Conservation (phyloP, 2,888 invertebrate species). For the Anagyrus pseudococci region DNA sequence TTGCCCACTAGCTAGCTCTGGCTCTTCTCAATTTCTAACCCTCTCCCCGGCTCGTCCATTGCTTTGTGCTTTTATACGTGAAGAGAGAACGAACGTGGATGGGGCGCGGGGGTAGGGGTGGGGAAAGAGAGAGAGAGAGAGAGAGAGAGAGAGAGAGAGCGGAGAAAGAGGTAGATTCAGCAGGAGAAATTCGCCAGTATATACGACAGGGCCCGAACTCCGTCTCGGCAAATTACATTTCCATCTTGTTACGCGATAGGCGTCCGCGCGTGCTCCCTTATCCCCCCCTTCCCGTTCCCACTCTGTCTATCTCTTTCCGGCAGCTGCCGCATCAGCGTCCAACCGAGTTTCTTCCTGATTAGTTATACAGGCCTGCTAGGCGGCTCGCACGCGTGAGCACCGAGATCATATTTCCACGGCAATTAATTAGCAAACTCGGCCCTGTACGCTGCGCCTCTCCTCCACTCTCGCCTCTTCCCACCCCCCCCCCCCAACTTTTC, state of each 20-base stretch:
- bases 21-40: background rate
- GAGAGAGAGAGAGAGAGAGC: slow-evolving; percentile 27
- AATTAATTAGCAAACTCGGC: slow-evolving; percentile 51
- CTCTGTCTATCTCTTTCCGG: too few species aligned
- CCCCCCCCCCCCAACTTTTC: too few species aligned
- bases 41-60: background rate
- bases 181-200: background rate
- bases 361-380: slow-evolving; percentile 45
- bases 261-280: slow-evolving; percentile 36
- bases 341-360: slow-evolving; percentile 50
- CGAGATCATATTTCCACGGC: slow-evolving; percentile 47
- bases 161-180: background rate
- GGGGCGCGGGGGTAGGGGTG: background rate
- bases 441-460: too few species aligned
- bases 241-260: slow-evolving; percentile 51
- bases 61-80: background rate
- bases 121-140: background rate
- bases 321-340: slow-evolving; percentile 47
- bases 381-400: too few species aligned
- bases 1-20: background rate
- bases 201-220: slow-evolving; percentile 45
- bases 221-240: slow-evolving; percentile 52
- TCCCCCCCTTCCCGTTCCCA: background rate
- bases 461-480: too few species aligned
- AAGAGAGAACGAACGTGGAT: background rate